Evolutionary conservation across 1,140 invertebrate genomes (phyloP), one percentile per base, ranked within the genome.

Genomic region (Papilio helenus): DNA sequence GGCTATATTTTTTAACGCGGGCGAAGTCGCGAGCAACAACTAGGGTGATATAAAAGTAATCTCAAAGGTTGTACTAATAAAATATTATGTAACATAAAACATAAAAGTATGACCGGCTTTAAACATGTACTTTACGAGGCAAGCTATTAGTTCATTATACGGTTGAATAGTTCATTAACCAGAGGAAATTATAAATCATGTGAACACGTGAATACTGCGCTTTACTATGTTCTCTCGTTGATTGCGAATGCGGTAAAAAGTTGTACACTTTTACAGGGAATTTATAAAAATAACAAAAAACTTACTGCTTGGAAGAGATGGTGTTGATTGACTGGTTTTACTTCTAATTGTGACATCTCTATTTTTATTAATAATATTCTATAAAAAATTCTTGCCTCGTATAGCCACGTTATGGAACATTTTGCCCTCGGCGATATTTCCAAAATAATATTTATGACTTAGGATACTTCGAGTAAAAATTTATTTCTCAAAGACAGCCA

Each of bases 131-230:
- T 74, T 46, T 74, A 49, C 20, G 72, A 74, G 29, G 26, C n/a
- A 46, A 46, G 44, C 72, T 44, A 72, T 72, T 51, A 74, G 72
- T 74, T 74, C 72, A 74, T 74, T 84, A 77, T 81, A 79, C 81
- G 72, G 78, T 51, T 80, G 79, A 80, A 46, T 79, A 80, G 82
- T 83, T 87, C 71, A 87, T 88, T 88, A 88, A 80, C 61, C 51
- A 81, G 74, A 83, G 82, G 83, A 85, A 88, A 85, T 83, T 81
- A 87, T 88, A 85, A 86, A 88, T 88, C 82, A 74, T 49, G 44
- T 49, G 72, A n/a, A 74, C 72, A 74, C 20, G 42, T 51, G 20
- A 74, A 74, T 49, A 74, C 44, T 74, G 72, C 39, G 8, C 5
- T 49, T 74, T 74, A 74, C 44, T 74, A 74, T 74, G 72, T 74